These are phyloP conservation scores for Silurus lanzhouensis DNA, from an alignment of 2,797 vertebrate species.

Conservation along the genomic window DNA sequence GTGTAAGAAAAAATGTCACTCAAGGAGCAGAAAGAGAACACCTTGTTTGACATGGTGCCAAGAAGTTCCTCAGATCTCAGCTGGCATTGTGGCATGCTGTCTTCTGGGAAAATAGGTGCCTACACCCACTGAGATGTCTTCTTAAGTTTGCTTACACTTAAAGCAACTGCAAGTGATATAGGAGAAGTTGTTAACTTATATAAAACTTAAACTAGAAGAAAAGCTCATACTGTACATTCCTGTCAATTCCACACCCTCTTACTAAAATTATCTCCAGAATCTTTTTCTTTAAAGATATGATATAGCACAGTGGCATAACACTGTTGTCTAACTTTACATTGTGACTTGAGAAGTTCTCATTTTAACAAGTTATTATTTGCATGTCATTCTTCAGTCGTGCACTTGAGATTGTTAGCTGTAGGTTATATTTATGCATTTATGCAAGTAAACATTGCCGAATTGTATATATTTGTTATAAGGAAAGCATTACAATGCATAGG, in stretches of 20 bases:
- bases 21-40: not conserved
- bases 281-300: not conserved
- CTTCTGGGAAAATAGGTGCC: conserved; percentile 19
- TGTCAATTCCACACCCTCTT: not conserved
- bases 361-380: not conserved
- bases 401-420: not conserved
- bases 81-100: conserved; percentile 17
- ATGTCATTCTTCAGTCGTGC: not conserved
- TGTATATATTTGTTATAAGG: not conserved
- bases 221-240: not conserved
- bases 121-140: conserved; percentile 24
- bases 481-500: not conserved
- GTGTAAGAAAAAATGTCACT: conserved; percentile 26
- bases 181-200: not conserved
- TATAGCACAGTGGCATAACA: not conserved
- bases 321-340: not conserved
- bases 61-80: conserved; percentile 28
- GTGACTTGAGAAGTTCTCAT: no score
- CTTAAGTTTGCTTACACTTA: conserved; percentile 18
- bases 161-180: not conserved
- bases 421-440: not conserved
- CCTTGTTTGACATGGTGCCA: conserved; percentile 24
- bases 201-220: no score
- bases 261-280: not conserved
- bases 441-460: not conserved